Evolutionary conservation across 2,888 invertebrate genomes (phyloP).

Genomic region (Stegana nigrithorax): DNA sequence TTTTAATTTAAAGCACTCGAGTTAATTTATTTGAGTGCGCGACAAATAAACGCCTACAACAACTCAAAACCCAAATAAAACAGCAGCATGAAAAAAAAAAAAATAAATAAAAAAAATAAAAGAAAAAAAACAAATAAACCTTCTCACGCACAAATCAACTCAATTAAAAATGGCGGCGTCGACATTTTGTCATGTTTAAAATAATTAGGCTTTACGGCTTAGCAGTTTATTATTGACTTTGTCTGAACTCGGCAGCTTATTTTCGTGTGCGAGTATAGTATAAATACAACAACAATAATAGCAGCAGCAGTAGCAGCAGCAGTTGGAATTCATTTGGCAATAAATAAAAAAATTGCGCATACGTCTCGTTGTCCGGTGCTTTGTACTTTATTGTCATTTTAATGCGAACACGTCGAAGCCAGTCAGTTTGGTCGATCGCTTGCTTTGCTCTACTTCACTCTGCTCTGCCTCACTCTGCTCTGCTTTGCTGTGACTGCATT

Average conservation of each 20-base stretch:
- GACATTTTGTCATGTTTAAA: background rate
- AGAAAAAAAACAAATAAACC: background rate
- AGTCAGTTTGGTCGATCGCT: too few species aligned
- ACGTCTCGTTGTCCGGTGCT: too few species aligned
- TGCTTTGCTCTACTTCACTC: background rate
- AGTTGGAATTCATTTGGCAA: too few species aligned
- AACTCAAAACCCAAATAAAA: background rate
- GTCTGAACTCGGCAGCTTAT: too few species aligned
- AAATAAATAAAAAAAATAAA: background rate
- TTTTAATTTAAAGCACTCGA: too few species aligned
- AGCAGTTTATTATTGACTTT: background rate
- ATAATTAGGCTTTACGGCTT: background rate
- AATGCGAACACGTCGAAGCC: too few species aligned
- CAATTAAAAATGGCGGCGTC: background rate
- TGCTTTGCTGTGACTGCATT: background rate
- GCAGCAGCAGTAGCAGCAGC: too few species aligned
- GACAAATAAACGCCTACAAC: conserved; percentile 3
- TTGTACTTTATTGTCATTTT: too few species aligned
- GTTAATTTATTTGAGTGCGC: background rate
- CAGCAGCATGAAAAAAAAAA: background rate
- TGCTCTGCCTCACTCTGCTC: background rate
- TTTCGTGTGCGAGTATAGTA: too few species aligned
- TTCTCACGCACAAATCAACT: background rate
- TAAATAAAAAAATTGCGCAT: too few species aligned
- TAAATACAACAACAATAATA: too few species aligned